Evolutionary conservation across 2,888 invertebrate species (phyloP).

Genomic region (Dione vanillae): DNA sequence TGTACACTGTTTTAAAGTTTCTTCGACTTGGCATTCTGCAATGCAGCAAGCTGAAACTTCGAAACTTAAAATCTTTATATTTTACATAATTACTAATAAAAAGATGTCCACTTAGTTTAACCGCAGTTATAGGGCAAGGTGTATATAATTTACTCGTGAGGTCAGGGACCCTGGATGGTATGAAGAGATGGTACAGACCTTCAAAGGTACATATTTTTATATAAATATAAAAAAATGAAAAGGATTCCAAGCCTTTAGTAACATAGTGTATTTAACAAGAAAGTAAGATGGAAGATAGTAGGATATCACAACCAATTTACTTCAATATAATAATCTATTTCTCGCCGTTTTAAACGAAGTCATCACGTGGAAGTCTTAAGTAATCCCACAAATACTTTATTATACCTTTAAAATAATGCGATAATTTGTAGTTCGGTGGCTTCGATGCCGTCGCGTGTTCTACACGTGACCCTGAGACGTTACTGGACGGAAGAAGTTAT

Average conservation of each 20-base stretch:
- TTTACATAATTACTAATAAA: too few species aligned
- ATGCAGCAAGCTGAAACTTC: constrained; percentile 16
- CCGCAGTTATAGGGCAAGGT: too few species aligned
- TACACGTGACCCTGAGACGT: constrained; percentile 18
- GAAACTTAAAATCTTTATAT: not conserved
- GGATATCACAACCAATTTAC: not conserved
- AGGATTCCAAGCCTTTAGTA: too few species aligned
- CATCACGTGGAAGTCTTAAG: constrained; percentile 4
- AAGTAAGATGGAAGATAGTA: not conserved
- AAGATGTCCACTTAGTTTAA: too few species aligned
- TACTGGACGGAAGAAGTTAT: not conserved
- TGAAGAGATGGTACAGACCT: too few species aligned
- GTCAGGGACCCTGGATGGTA: too few species aligned
- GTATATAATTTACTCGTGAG: too few species aligned
- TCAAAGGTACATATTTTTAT: too few species aligned
- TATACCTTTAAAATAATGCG: constrained; percentile 27
- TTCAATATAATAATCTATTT: not conserved
- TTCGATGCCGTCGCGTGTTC: constrained; percentile 26
- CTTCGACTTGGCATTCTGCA: constrained; percentile 16
- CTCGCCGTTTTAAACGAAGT: not conserved
- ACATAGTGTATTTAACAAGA: too few species aligned
- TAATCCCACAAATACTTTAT: constrained; percentile 32
- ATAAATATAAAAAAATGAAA: too few species aligned
- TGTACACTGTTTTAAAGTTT: not conserved
- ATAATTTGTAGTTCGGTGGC: constrained; percentile 28